Conservation (phyloP, 2,797 vertebrate species). For the Streptopelia turtur region DNA sequence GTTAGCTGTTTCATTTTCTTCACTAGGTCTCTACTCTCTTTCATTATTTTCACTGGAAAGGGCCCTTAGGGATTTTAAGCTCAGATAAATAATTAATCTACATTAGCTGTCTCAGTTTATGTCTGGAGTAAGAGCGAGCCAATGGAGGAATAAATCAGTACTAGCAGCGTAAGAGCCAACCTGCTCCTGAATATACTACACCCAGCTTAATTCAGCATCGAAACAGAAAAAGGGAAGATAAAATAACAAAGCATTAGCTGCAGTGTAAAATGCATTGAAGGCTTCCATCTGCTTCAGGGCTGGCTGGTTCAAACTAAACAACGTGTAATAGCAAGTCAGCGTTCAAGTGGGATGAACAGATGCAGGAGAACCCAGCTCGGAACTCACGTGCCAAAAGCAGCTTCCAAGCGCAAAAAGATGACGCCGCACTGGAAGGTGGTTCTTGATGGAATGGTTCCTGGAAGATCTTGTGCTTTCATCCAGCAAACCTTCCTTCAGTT, state of each 20-base stretch:
- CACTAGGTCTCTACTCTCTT: background rate
- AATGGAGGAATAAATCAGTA: background rate
- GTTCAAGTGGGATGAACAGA: background rate
- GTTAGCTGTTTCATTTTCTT: background rate
- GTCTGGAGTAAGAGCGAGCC: background rate
- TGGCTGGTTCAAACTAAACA: background rate
- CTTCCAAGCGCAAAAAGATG: background rate
- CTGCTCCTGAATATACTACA: background rate
- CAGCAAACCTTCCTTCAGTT: background rate
- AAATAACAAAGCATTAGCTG: background rate
- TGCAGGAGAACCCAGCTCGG: background rate
- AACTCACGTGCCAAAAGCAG: background rate
- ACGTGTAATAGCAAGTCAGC: background rate
- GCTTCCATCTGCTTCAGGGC: background rate
- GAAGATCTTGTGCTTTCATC: background rate
- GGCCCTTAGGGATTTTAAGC: background rate
- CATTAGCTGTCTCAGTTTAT: slow-evolving; percentile 28
- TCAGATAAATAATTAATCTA: slow-evolving; percentile 55
- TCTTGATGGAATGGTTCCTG: background rate
- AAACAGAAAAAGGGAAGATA: background rate
- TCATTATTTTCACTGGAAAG: background rate
- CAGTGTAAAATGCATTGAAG: background rate
- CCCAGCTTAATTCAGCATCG: background rate
- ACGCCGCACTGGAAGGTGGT: background rate
- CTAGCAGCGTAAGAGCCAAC: background rate